Conservation (phyloP, 2,113 vertebrate genomes). For the Dromas ardeola region DNA sequence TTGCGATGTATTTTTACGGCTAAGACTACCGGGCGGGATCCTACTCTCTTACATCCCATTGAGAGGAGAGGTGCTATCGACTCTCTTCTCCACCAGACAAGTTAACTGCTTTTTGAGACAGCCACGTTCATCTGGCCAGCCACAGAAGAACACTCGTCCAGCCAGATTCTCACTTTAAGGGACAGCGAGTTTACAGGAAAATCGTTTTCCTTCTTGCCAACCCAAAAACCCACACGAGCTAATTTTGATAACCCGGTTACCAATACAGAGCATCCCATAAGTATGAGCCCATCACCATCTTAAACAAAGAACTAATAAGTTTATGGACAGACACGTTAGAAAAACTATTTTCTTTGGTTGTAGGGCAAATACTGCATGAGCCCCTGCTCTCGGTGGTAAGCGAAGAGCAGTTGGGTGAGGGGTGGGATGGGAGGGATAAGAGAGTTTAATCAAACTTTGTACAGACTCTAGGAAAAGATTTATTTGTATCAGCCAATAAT, state of each 20-base stretch:
- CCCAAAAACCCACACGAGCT: neutral
- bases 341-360: neutral
- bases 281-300: neutral
- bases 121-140: neutral
- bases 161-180: neutral
- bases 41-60: neutral
- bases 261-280: neutral
- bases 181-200: neutral
- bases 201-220: neutral
- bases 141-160: neutral
- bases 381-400: neutral
- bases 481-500: neutral
- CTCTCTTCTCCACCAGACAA: neutral
- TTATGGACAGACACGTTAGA: neutral
- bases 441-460: neutral
- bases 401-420: neutral
- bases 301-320: neutral
- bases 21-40: neutral
- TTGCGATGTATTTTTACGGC: neutral
- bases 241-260: neutral
- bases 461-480: neutral
- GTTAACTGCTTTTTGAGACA: neutral
- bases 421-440: neutral
- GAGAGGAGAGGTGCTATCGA: neutral
- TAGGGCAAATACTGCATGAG: neutral